Base-by-base conservation (phyloP, 2,888 invertebrate species). In the Phyto melanocephala region DNA sequence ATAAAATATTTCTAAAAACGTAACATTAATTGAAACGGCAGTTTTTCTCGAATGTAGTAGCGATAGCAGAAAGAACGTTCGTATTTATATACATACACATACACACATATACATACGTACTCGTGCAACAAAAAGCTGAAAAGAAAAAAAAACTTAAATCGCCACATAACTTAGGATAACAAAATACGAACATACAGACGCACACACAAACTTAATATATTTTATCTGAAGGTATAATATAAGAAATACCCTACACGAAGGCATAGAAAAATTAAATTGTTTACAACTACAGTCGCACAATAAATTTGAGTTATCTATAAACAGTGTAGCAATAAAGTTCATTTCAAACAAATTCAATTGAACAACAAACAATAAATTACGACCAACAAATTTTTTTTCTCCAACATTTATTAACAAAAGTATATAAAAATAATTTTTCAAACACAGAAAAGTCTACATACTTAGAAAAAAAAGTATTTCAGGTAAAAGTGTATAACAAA, bases 1-100 rank as follows among this genome's bases (percentile, higher is more conserved):
- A 52, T 74, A 40, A 63, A 76, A 67, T 70, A 68, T 77, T 40
- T 68, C 47, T 37, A 77, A 77, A 54, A 77, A 68, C 52, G 60
- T 62, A 62, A 77, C 60, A 68, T 70, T 77, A 77, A 77, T 77
- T 75, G 67, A 75, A 67, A 75, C 33, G 70, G 56, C 56, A 58
- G 42, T 70, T 70, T 70, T 70, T 17, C 56, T 47, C 33, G 56
- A 70, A 56, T 56, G 56, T 42, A 45, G 54, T 20, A 37, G 56
- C 35, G 35, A 22, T 58, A 35, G 56, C 5, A 20, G 35, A 35
- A 54, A 4, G 7, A 40, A 52, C 15, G 13, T 37, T n/a, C n/a
- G n/a, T n/a, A n/a, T n/a, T n/a, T n/a, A 37, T 24, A 15, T 11
- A 15, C 10, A 45, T 7, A 17, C n/a, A 5, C 17, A 35, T 15